Evolutionary conservation across 1,140 invertebrate genomes (phyloP).

Genomic region (Eufriesea mexicana): DNA sequence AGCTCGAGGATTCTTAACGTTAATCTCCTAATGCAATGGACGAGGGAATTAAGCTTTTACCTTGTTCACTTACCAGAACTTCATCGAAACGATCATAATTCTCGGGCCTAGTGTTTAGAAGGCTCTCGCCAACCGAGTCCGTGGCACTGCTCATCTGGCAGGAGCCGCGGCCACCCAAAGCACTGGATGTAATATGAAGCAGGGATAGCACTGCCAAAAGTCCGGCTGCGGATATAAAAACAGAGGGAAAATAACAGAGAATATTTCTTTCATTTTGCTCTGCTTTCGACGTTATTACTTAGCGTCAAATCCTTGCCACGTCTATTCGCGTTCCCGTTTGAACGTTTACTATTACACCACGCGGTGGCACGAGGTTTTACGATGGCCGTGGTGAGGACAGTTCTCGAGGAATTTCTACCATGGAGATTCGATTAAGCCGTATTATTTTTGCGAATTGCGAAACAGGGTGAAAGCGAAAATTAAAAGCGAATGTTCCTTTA

Average conservation of each 20-base stretch:
- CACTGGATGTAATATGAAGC: constrained; percentile 71
- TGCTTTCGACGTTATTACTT: constrained; percentile 3
- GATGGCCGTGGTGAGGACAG: too few species aligned
- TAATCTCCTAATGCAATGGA: background rate
- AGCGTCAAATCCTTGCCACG: background rate
- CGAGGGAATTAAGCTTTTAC: background rate
- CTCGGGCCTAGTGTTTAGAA: constrained; percentile 71
- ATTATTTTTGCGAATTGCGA: too few species aligned
- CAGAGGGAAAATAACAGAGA: background rate
- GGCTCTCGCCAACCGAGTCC: constrained; percentile 73
- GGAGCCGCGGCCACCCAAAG: constrained; percentile 57
- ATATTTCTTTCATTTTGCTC: background rate
- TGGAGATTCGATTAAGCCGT: too few species aligned
- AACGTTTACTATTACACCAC: background rate
- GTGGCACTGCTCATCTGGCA: constrained; percentile 51
- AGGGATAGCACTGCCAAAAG: constrained; percentile 75
- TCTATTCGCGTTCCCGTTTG: background rate
- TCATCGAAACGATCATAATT: constrained; percentile 77
- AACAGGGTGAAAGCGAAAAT: too few species aligned
- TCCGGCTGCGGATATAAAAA: constrained; percentile 69
- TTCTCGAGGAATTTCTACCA: too few species aligned
- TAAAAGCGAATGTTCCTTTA: too few species aligned
- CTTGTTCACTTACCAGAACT: constrained; percentile 68
- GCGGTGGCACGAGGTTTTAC: too few species aligned
- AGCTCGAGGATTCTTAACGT: background rate